A percentile compares a stretch with the other conserved stretches of the same genome.
Conservation (phyloP, 1,140 invertebrate genomes). For the Zaprionus ghesquierei region DNA sequence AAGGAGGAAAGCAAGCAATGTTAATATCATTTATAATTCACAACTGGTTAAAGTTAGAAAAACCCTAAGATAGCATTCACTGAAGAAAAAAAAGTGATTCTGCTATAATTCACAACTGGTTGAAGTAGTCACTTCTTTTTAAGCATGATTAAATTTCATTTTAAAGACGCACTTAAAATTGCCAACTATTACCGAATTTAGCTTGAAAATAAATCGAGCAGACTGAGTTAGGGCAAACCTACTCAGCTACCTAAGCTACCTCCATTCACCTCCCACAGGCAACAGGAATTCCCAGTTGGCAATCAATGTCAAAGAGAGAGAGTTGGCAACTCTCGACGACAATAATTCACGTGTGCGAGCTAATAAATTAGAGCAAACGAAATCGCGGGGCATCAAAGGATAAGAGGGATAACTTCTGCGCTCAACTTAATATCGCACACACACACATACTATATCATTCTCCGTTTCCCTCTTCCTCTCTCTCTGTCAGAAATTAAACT, state of each 20-base stretch:
- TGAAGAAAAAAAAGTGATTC: not conserved
- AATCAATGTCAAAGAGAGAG: slow-evolving; percentile 56
- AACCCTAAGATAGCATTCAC: no score
- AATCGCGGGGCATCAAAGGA: slow-evolving; percentile 63
- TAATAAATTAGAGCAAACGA: slow-evolving; percentile 67
- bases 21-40: no score
- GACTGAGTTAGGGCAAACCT: not conserved
- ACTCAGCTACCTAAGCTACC: not conserved
- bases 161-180: not conserved
- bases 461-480: not conserved
- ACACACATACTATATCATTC: not conserved
- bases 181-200: not conserved
- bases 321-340: slow-evolving; percentile 38
- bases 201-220: not conserved
- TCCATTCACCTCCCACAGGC: not conserved
- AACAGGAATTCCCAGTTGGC: slow-evolving; percentile 51
- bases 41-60: no score
- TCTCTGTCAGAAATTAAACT: slow-evolving; percentile 36
- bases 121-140: not conserved
- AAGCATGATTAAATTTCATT: not conserved
- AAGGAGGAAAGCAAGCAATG: no score
- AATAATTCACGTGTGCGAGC: slow-evolving; percentile 58
- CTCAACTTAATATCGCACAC: slow-evolving; percentile 41
- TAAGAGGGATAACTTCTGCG: slow-evolving; percentile 65
- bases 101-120: not conserved